These are phyloP conservation scores for Lasioglossum zephyrum DNA, from an alignment of 2,888 invertebrate species.

Conservation along the genomic window DNA sequence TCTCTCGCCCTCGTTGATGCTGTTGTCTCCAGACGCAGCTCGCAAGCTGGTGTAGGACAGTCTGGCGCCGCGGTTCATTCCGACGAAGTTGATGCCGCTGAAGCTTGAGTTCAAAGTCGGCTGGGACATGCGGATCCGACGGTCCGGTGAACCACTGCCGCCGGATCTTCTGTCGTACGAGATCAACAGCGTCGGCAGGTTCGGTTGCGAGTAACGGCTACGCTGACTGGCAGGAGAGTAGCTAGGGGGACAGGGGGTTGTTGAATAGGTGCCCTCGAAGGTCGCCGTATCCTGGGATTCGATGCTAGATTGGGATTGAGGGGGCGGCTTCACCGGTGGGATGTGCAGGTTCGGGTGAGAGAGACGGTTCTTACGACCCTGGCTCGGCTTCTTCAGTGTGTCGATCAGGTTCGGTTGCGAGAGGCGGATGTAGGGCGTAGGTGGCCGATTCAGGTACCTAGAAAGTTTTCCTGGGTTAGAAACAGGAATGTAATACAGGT, in stretches of 20 bases:
- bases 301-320: slow-evolving; percentile 78
- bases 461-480: background rate
- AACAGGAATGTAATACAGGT: too few relatives aligned
- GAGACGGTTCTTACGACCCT: slow-evolving; percentile 75
- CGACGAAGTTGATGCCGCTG: slow-evolving; percentile 74
- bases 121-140: slow-evolving; percentile 80
- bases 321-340: slow-evolving; percentile 70
- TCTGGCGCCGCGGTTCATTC: slow-evolving; percentile 73
- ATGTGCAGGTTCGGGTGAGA: slow-evolving; percentile 81
- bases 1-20: slow-evolving; percentile 75
- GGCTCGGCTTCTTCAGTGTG: slow-evolving; percentile 71
- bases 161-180: slow-evolving; percentile 71
- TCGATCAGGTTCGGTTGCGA: slow-evolving; percentile 81
- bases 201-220: slow-evolving; percentile 81
- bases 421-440: slow-evolving; percentile 80
- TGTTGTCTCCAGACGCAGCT: slow-evolving; percentile 76
- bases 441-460: slow-evolving; percentile 82
- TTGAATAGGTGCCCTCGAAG: slow-evolving; percentile 75
- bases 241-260: slow-evolving; percentile 76
- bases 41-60: slow-evolving; percentile 79
- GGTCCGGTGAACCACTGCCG: slow-evolving; percentile 70
- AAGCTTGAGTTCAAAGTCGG: slow-evolving; percentile 79
- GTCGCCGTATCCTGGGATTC: slow-evolving; percentile 78
- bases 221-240: slow-evolving; percentile 80
- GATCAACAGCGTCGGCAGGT: slow-evolving; percentile 78